phyloP scores from a whole-genome alignment of 2,888 invertebrate species.

The Fragum sueziense region DNA sequence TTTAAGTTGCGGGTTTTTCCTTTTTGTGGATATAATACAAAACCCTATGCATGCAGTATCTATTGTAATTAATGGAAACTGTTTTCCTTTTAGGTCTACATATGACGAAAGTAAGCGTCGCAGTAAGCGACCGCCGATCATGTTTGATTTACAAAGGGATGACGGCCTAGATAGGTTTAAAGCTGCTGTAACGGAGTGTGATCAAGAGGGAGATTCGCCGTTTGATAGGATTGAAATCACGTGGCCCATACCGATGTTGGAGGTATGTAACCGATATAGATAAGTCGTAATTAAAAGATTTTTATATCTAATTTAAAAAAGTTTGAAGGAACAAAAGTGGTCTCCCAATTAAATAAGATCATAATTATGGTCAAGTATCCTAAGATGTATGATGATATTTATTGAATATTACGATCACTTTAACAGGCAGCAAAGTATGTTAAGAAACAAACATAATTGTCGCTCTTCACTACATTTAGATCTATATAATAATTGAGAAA shows the following conservation, averaged over 20 bases:
- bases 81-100: not conserved
- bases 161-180: conserved; percentile 45
- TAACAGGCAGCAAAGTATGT: too few relatives aligned
- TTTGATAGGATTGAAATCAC: conserved; percentile 69
- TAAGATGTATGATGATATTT: too few relatives aligned
- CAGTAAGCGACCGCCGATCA: conserved; percentile 35
- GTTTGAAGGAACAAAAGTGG: not conserved
- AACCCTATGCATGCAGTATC: too few relatives aligned
- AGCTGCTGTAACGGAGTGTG: conserved; percentile 42
- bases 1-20: too few relatives aligned
- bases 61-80: too few relatives aligned
- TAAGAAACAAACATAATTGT: too few relatives aligned
- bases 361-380: too few relatives aligned
- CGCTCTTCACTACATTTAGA: too few relatives aligned
- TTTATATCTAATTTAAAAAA: not conserved
- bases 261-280: conserved; percentile 56
- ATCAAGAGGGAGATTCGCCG: conserved; percentile 67
- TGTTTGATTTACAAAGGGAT: conserved; percentile 53
- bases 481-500: too few relatives aligned
- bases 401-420: too few relatives aligned
- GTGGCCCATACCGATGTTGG: conserved; percentile 72
- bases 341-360: too few relatives aligned
- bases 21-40: too few relatives aligned
- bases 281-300: not conserved
- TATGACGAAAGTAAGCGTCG: conserved; percentile 35